Percentiles rank a stretch among this genome's conserved stretches.
Conservation (phyloP, 2,888 invertebrate species). For the Brassicogethes aeneus region DNA sequence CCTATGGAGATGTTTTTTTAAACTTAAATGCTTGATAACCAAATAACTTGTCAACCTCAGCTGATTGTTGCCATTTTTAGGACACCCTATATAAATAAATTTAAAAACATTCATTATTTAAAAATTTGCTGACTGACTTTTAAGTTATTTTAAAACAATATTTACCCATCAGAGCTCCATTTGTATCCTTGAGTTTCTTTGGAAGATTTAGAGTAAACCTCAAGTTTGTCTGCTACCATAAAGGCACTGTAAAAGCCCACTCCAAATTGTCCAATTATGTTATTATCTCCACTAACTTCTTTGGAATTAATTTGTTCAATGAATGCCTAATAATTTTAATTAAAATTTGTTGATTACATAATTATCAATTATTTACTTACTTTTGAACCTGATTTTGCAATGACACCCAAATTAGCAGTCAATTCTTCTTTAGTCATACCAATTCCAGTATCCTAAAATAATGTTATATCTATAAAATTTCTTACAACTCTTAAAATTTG, state of each 20-base stretch:
- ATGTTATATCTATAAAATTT: slow-evolving; percentile 3
- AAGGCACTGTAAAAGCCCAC: slow-evolving; percentile 98
- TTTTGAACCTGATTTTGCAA: slow-evolving; percentile 93
- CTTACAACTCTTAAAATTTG: slow-evolving; percentile 5
- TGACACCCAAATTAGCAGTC: slow-evolving; percentile 85
- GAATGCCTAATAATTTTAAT: slow-evolving; percentile 52
- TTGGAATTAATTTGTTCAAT: slow-evolving; percentile 72
- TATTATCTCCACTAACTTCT: slow-evolving; percentile 49
- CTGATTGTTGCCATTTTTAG: too few relatives aligned
- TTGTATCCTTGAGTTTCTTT: slow-evolving; percentile 61
- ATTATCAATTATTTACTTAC: slow-evolving; percentile 31
- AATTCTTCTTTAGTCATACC: slow-evolving; percentile 94
- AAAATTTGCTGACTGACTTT: background rate
- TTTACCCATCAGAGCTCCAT: slow-evolving; percentile 88
- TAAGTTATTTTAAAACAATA: background rate
- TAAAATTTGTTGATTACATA: background rate
- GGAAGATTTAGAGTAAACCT: slow-evolving; percentile 78
- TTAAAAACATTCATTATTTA: background rate
- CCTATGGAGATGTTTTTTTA: too few relatives aligned
- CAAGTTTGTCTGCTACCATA: slow-evolving; percentile 94
- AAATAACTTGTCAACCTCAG: too few relatives aligned
- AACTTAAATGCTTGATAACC: too few relatives aligned
- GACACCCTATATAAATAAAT: background rate
- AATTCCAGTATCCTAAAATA: slow-evolving; percentile 74
- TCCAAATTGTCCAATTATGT: slow-evolving; percentile 95